Base-by-base conservation (phyloP, 1,140 invertebrate genomes). In the Pygmarrhopalites habei region DNA sequence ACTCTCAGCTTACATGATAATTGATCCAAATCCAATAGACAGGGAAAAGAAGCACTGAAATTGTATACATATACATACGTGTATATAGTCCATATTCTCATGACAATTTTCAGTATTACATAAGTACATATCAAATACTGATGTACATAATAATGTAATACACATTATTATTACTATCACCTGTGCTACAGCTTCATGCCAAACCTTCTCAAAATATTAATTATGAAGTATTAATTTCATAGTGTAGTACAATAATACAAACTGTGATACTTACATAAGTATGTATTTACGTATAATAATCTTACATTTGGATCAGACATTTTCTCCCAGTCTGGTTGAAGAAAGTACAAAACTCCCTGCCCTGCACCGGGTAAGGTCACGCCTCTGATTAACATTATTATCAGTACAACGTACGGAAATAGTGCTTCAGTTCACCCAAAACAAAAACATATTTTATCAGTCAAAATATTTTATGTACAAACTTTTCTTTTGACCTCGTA, bases 341-440 rank as follows among this genome's bases (percentile, higher is more conserved):
- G 73, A 70, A 90, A 88, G 72, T 86, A 90, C 0, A 83, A 69
- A 35, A 93, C 88, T 10, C 90, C 90, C 46, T 85, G 78, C 0
- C 73, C 74, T 1, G 89, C 86, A 1, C 90, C 90, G 5, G 85
- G 81, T 56, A 93, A 75, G 1, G 88, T 89, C 0, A 83, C 77
- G 1, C 86, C 87, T 63, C 85, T 80, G 14, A 89, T 80, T 1
- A 94, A 77, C 0, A 93, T 73, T 1, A 84, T 82, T 2, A 89
- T 77, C 71, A 94, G 81, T n/a, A 92, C 82, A 5, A 79, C 71
- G 63, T 82, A 82, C 1, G 81, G 81, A 64, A 82, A 79, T 14
- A 77, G 67, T 0, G 90, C 79, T 35, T n/a, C n/a, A n/a, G n/a
- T n/a, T n/a, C n/a, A n/a, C n/a, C n/a, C n/a, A n/a, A n/a, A n/a